Percentiles rank a stretch among this genome's conserved stretches.
These are phyloP conservation scores for Cephonodes hylas DNA, from an alignment of 2,888 invertebrate species.

Conservation along the genomic window DNA sequence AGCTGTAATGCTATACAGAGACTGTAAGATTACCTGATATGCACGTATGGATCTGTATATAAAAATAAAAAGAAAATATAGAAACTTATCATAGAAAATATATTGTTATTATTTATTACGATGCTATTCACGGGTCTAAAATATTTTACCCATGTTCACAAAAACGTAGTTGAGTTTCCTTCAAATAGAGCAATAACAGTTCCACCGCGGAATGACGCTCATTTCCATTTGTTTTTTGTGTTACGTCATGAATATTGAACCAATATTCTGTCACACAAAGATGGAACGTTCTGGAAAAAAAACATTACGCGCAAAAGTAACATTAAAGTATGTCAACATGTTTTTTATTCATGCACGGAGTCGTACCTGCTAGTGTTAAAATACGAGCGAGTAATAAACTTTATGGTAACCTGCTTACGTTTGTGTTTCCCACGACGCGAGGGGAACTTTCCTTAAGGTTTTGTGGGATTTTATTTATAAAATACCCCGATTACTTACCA, in stretches of 20 bases:
- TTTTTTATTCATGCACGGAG: background rate
- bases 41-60: too few relatives aligned
- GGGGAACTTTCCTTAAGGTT: constrained; percentile 47
- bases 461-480: constrained; percentile 53
- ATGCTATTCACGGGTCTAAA: too few relatives aligned
- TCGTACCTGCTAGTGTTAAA: constrained; percentile 25
- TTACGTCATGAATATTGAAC: background rate
- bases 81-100: too few relatives aligned
- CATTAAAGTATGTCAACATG: background rate
- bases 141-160: too few relatives aligned
- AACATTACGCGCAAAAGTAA: background rate
- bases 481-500: constrained; percentile 44
- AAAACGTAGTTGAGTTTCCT: too few relatives aligned
- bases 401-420: constrained; percentile 55
- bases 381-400: constrained; percentile 43
- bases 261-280: background rate
- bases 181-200: background rate
- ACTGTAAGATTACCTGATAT: too few relatives aligned
- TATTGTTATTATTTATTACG: too few relatives aligned
- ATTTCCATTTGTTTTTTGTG: background rate
- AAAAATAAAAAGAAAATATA: too few relatives aligned
- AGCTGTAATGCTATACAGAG: too few relatives aligned
- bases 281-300: background rate
- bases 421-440: constrained; percentile 43
- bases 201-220: too few relatives aligned